These are phyloP conservation scores for Cynaeus angustus DNA, from an alignment of 2,888 invertebrate species.

Conservation along the genomic window DNA sequence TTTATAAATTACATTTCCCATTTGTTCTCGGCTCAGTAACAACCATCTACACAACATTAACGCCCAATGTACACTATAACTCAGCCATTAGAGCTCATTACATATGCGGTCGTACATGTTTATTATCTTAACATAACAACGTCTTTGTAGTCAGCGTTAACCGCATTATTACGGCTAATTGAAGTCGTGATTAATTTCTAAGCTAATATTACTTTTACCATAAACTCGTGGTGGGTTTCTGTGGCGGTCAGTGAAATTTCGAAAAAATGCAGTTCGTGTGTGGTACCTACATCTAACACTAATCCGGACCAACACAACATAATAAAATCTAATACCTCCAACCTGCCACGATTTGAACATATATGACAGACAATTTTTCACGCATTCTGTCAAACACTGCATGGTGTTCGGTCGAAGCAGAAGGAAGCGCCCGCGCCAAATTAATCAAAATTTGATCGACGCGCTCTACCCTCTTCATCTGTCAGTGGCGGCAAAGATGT, in stretches of 20 bases:
- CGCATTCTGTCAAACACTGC: slow-evolving; percentile 34
- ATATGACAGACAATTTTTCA: slow-evolving; percentile 40
- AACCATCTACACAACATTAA: slow-evolving; percentile 17
- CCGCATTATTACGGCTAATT: slow-evolving; percentile 39
- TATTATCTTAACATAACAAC: slow-evolving; percentile 41
- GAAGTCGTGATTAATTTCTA: slow-evolving; percentile 43
- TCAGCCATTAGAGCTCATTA: slow-evolving; percentile 36
- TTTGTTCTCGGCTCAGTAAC: slow-evolving; percentile 25
- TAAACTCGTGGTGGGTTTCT: slow-evolving; percentile 15
- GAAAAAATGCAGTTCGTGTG: slow-evolving; percentile 29
- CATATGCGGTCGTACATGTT: slow-evolving; percentile 33
- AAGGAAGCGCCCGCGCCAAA: slow-evolving; percentile 23
- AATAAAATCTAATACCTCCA: slow-evolving; percentile 28
- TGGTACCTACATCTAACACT: slow-evolving; percentile 23
- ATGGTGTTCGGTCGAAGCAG: slow-evolving; percentile 15
- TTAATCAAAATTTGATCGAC: slow-evolving; percentile 32
- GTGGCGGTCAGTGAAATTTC: slow-evolving; percentile 25
- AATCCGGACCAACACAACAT: slow-evolving; percentile 28
- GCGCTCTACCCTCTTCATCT: slow-evolving; percentile 46
- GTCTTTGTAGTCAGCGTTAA: slow-evolving; percentile 35
- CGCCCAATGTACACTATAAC: slow-evolving; percentile 30
- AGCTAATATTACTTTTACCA: slow-evolving; percentile 12
- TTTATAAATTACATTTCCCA: slow-evolving; percentile 25
- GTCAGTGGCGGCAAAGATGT: slow-evolving; percentile 39
- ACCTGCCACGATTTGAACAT: slow-evolving; percentile 35